These are phyloP conservation scores for Accipiter fasciatus DNA, from an alignment of 2,797 vertebrate genomes.

Conservation along the genomic window DNA sequence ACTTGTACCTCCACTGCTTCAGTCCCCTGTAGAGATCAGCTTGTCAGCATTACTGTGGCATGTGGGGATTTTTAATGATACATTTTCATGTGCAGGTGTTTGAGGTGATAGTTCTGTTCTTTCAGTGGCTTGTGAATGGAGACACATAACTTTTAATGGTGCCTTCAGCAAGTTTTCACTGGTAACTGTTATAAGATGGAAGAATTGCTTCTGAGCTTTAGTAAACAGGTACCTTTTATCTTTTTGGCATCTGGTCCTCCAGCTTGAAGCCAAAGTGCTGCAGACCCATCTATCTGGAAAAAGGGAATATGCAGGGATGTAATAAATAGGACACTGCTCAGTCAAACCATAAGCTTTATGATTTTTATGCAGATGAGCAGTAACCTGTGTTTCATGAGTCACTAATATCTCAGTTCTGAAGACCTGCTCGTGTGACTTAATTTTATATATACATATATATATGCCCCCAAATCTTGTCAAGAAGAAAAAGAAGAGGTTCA, in stretches of 20 bases:
- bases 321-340: neutral
- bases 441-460: neutral
- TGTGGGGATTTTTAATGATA: neutral
- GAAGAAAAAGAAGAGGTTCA: neutral
- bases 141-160: accelerated
- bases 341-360: neutral
- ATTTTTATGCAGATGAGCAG: neutral
- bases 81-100: neutral
- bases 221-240: neutral
- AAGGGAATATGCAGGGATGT: neutral
- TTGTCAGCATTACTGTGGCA: neutral
- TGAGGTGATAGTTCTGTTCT: neutral
- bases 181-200: neutral
- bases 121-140: neutral
- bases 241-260: neutral
- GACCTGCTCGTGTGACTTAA: neutral
- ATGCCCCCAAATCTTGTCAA: neutral
- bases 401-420: neutral
- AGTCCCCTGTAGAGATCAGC: neutral
- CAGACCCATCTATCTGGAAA: neutral
- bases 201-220: neutral
- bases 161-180: neutral
- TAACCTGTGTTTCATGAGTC: neutral
- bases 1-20: neutral
- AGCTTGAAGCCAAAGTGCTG: neutral